These are phyloP conservation scores for Drosophila gunungcola DNA, from an alignment of 1,140 invertebrate species.

Conservation along the genomic window DNA sequence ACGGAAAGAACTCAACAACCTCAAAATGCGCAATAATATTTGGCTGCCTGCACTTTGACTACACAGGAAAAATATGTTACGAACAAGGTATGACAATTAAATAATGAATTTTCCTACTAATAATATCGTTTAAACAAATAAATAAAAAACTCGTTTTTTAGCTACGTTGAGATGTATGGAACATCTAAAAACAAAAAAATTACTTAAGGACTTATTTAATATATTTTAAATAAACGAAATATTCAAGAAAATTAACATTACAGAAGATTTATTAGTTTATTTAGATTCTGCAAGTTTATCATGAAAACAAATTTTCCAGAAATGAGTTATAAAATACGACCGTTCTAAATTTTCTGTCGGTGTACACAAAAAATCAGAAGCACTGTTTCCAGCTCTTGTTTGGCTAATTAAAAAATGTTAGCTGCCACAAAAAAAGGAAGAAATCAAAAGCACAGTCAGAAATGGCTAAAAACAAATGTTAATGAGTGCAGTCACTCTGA, in stretches of 20 bases:
- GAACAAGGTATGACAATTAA: neutral
- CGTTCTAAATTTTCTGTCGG: neutral
- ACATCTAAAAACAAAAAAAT: too few relatives aligned
- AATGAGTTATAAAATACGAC: neutral
- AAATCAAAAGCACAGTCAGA: slow-evolving; percentile 31
- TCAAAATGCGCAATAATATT: slow-evolving; percentile 66
- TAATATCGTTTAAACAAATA: too few relatives aligned
- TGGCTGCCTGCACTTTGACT: slow-evolving; percentile 47
- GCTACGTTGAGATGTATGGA: too few relatives aligned
- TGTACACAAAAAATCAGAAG: neutral
- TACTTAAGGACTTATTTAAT: too few relatives aligned
- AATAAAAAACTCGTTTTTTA: too few relatives aligned
- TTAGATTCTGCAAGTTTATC: too few relatives aligned
- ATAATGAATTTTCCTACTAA: too few relatives aligned
- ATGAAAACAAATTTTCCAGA: too few relatives aligned
- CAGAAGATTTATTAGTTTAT: too few relatives aligned
- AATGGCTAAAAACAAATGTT: slow-evolving; percentile 58
- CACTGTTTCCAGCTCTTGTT: slow-evolving; percentile 26
- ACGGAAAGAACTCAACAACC: slow-evolving; percentile 59
- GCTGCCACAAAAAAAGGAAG: slow-evolving; percentile 17
- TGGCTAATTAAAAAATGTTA: slow-evolving; percentile 69
- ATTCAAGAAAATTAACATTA: too few relatives aligned
- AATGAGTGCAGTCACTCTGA: slow-evolving; percentile 74
- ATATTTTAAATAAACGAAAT: too few relatives aligned
- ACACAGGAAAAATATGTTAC: slow-evolving; percentile 2